Evolutionary conservation across 2,113 vertebrate species (phyloP), one percentile per base, ranked within the genome.

Genomic region (Lophochroa leadbeateri): DNA sequence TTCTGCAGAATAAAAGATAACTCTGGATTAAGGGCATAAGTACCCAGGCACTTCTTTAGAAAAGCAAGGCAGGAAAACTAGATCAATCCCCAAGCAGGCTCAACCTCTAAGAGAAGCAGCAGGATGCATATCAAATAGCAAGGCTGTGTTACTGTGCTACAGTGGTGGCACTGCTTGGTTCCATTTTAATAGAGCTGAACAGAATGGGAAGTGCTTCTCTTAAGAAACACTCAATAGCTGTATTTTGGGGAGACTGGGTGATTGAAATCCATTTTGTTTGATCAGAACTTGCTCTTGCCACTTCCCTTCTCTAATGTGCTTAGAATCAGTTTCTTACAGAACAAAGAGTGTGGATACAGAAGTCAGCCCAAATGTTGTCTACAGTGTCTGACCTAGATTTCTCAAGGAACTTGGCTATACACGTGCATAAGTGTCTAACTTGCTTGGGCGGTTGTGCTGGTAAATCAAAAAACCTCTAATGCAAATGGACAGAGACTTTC

Each of bases 301-400:
- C 79, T 71, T 49, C 46, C n/a, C 55, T 74, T 83, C 55, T 78
- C 55, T 84, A 41, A 77, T 28, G 72, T 24, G n/a, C 50, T 79
- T 31, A 41, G 65, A 84, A 81, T 70, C 10, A 4, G n/a, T 53
- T 92, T n/a, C 63, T 63, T 65, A 14, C 41, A 25, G 41, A 83
- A 46, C 24, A 74, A n/a, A 24, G 68, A 39, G 35, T 12, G 82
- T 58, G 53, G 72, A 46, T 53, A 29, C 61, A 82, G 65, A 65
- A 93, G 50, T 72, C 90, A 82, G 69, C 46, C 67, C 84, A 81
- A 82, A 77, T 52, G 84, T 43, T 87, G 55, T 82, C 71, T 92
- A 4, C 67, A 33, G 60, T 29, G 24, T 82, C 47, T 91, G 92
- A 96, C 92, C 88, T 63, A 86, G 65, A 84, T 94, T 88, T 81